Percentiles rank a stretch among this genome's conserved stretches.
These are phyloP conservation scores for Drosophila crucigera DNA, from an alignment of 2,888 invertebrate species.

Conservation along the genomic window DNA sequence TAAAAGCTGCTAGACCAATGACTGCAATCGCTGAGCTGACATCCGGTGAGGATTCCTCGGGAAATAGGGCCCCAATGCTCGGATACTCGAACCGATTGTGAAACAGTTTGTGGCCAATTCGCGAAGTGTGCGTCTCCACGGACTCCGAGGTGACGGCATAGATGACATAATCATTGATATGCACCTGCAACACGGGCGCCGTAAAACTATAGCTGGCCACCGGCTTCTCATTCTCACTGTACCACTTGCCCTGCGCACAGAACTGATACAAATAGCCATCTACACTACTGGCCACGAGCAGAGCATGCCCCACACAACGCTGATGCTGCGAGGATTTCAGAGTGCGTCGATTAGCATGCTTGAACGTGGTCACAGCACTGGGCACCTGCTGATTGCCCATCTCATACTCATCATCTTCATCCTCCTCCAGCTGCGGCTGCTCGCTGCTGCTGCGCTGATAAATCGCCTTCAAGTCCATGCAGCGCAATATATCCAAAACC, in stretches of 20 bases:
- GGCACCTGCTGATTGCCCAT: constrained; percentile 83
- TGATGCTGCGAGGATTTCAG: constrained; percentile 87
- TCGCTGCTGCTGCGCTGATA: constrained; percentile 76
- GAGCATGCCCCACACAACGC: constrained; percentile 86
- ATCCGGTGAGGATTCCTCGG: constrained; percentile 84
- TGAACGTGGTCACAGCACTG: constrained; percentile 76
- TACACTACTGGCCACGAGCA: constrained; percentile 86
- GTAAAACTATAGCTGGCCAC: constrained; percentile 90
- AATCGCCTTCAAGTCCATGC: constrained; percentile 84
- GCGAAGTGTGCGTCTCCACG: constrained; percentile 90
- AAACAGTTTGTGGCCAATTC: constrained; percentile 88
- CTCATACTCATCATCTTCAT: constrained; percentile 80
- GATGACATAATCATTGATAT: constrained; percentile 89
- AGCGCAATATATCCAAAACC: constrained; percentile 83
- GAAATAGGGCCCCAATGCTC: constrained; percentile 81
- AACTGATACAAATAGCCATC: constrained; percentile 91
- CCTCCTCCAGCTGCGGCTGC: constrained; percentile 36
- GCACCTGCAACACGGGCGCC: constrained; percentile 89
- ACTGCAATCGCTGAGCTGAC: constrained; percentile 83
- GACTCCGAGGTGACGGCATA: constrained; percentile 92
- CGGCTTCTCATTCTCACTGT: constrained; percentile 86
- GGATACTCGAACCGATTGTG: constrained; percentile 85
- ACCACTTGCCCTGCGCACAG: constrained; percentile 86
- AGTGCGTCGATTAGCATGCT: constrained; percentile 79
- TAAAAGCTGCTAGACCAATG: constrained; percentile 83